phyloP scores from a whole-genome alignment of 1,140 invertebrate species.

The Eupristina koningsbergeri region DNA sequence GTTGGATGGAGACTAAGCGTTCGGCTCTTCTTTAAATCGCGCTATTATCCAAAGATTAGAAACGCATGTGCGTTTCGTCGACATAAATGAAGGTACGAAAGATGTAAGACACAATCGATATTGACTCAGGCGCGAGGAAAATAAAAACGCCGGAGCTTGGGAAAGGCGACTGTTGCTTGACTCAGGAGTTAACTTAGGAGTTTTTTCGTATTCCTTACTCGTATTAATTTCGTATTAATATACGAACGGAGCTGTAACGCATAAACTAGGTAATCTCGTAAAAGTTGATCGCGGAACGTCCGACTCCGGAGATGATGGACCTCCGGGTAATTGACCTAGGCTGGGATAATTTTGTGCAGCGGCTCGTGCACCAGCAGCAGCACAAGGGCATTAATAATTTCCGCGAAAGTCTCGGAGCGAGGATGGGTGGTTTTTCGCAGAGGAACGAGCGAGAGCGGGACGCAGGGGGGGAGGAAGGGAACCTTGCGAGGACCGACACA shows the following conservation, averaged over 20 bases:
- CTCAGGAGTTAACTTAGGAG: background rate
- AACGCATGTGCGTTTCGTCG: background rate
- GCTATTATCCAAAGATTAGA: background rate
- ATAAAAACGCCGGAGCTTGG: background rate
- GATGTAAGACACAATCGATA: background rate
- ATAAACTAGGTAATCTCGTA: background rate
- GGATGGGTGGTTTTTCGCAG: background rate
- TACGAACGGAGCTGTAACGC: background rate
- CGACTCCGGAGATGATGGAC: too few relatives aligned
- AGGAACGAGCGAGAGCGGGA: background rate
- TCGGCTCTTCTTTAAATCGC: background rate
- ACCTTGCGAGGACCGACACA: too few relatives aligned
- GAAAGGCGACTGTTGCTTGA: background rate
- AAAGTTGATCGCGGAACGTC: background rate
- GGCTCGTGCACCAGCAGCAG: background rate
- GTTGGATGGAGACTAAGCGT: background rate
- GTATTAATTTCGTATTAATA: background rate
- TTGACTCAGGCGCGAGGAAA: background rate
- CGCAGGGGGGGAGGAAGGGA: too few relatives aligned
- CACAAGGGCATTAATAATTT: background rate
- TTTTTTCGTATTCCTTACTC: background rate
- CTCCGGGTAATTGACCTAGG: too few relatives aligned
- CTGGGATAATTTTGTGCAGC: background rate
- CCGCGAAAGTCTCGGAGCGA: slow-evolving; percentile 7
- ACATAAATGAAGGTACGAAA: background rate